Evolutionary conservation across 2,888 invertebrate genomes (phyloP).

Genomic region (Pterobdella sp.): DNA sequence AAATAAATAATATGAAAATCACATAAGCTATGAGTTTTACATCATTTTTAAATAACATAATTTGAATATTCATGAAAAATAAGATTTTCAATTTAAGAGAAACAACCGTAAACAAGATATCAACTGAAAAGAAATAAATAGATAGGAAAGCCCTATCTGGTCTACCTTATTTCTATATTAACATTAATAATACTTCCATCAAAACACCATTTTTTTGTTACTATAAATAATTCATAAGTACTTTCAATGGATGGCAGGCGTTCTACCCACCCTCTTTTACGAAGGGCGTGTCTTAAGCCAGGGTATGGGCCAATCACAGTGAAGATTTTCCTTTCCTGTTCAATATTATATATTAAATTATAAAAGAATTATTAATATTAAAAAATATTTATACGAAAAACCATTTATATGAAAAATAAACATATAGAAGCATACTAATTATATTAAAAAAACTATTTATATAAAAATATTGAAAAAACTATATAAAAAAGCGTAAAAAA

Average conservation of each 20-base stretch:
- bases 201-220: too few relatives aligned
- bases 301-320: conserved; percentile 51
- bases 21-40: too few relatives aligned
- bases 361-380: not conserved
- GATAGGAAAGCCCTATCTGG: too few relatives aligned
- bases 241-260: conserved; percentile 40
- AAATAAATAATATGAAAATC: too few relatives aligned
- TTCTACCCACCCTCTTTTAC: conserved; percentile 51
- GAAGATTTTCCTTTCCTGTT: conserved; percentile 47
- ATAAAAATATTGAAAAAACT: not conserved
- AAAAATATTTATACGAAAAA: not conserved
- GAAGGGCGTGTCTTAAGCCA: conserved; percentile 45
- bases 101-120: too few relatives aligned
- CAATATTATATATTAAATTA: conserved; percentile 8
- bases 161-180: too few relatives aligned
- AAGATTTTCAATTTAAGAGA: too few relatives aligned
- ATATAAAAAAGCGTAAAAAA: not conserved
- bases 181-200: too few relatives aligned
- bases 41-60: too few relatives aligned
- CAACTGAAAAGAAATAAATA: too few relatives aligned
- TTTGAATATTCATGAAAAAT: too few relatives aligned
- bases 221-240: too few relatives aligned
- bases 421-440: not conserved
- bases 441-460: not conserved
- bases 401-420: not conserved